Conservation (phyloP, 2,797 vertebrate species). For the Amazona finschi region DNA sequence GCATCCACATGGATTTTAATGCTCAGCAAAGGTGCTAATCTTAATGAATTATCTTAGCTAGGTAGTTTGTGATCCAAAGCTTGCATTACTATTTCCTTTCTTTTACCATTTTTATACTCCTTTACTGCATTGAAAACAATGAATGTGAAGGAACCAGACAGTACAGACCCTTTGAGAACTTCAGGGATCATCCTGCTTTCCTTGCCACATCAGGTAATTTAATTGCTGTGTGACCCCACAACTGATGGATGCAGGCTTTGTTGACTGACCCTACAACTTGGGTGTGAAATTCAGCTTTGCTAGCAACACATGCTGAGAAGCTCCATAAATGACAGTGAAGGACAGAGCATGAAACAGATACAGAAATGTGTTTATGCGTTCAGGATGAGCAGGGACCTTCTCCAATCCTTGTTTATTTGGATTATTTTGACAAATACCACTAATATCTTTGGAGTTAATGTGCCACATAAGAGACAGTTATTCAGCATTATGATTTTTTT, state of each 20-base stretch:
- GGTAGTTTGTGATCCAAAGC: not conserved
- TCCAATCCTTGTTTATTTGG: not conserved
- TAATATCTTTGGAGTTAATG: not conserved
- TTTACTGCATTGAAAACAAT: not conserved
- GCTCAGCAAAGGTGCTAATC: not conserved
- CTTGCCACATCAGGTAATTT: not conserved
- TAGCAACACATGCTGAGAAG: slow-evolving; percentile 9
- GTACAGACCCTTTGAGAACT: not conserved
- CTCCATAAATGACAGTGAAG: slow-evolving; percentile 40
- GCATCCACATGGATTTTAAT: not conserved
- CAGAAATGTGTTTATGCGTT: not conserved
- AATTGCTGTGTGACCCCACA: not conserved
- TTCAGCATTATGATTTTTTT: not conserved
- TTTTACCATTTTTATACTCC: not conserved
- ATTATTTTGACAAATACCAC: not conserved
- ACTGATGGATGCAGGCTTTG: not conserved
- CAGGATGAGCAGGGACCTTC: not conserved
- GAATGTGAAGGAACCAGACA: not conserved
- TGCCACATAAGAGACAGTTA: not conserved
- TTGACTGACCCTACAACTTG: not conserved
- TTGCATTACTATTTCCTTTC: not conserved
- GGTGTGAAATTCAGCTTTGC: not conserved
- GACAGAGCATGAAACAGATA: slow-evolving; percentile 60
- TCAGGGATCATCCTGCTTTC: not conserved
- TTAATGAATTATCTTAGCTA: not conserved